Percentiles rank a stretch among this genome's conserved stretches.
These are phyloP conservation scores for mouse (Mus musculus) DNA, from an alignment of 2,113 vertebrate genomes.

Conservation along the genomic window GRCm39 chr1:120810501-120811000, in stretches of 20 bases:
- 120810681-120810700: background rate
- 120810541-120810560: background rate
- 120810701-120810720: background rate
- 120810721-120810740: background rate
- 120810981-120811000: background rate
- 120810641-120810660: background rate
- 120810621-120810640: background rate
- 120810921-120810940: rapidly evolving
- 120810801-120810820: background rate
- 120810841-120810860: background rate
- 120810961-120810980: background rate
- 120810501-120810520: background rate
- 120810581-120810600: background rate
- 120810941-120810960: background rate
- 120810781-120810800: background rate
- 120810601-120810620: background rate
- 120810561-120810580: background rate
- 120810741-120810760: background rate
- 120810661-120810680: background rate
- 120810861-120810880: background rate
- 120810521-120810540: background rate
- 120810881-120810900: background rate
- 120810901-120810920: background rate
- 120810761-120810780: background rate
- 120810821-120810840: background rate